phyloP scores from a whole-genome alignment of 2,797 vertebrate species.

The Sylvilagus floridanus region DNA sequence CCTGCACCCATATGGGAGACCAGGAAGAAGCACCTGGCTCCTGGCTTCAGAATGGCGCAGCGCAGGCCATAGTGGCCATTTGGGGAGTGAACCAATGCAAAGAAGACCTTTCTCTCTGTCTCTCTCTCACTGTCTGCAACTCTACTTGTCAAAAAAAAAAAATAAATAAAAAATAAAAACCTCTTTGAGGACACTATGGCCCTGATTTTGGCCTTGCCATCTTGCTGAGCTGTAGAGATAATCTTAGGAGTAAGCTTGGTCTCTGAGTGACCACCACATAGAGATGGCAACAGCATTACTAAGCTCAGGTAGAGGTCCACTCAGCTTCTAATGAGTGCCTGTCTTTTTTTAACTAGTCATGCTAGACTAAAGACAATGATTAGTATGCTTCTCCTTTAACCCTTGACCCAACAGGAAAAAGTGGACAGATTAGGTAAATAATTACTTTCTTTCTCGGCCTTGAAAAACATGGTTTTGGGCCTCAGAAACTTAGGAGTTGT shows the following conservation, averaged over 20 bases:
- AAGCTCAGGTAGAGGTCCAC: background rate
- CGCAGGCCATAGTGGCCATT: too few species aligned
- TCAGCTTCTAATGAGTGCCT: background rate
- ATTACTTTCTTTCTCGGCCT: slow-evolving; percentile 62
- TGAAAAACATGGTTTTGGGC: background rate
- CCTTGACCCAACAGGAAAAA: background rate
- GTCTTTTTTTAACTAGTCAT: background rate
- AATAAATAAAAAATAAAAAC: too few species aligned
- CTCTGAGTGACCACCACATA: background rate
- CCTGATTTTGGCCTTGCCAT: background rate
- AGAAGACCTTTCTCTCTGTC: too few species aligned
- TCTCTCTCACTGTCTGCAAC: too few species aligned
- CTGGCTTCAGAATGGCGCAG: too few species aligned
- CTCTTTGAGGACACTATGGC: background rate
- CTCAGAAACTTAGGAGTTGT: background rate
- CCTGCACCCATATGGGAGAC: too few species aligned
- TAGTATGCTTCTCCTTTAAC: slow-evolving; percentile 42
- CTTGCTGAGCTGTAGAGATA: background rate
- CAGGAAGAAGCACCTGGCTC: too few species aligned
- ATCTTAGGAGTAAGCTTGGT: background rate
- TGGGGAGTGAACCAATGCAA: too few species aligned
- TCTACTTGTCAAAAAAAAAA: too few species aligned
- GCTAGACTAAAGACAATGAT: background rate
- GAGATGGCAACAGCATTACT: background rate
- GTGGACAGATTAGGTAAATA: slow-evolving; percentile 58